Evolutionary conservation across 2,113 vertebrate genomes (phyloP).

Genomic region (Seriola quinqueradiata): DNA sequence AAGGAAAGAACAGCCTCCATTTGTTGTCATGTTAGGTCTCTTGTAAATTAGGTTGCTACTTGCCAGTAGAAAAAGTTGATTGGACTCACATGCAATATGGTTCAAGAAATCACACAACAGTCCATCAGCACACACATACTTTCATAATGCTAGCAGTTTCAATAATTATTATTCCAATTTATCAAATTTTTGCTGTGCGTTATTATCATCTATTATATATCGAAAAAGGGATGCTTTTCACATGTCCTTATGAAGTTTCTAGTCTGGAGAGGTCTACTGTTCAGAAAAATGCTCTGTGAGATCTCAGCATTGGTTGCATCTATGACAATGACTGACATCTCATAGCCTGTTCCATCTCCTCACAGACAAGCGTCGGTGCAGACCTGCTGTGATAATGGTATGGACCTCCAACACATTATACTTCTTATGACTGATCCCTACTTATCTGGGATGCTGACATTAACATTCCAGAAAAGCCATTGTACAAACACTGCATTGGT

Average conservation of each 20-base stretch:
- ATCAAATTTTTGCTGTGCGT: no score
- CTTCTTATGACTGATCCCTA: neutral
- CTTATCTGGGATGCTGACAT: neutral
- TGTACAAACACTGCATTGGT: neutral
- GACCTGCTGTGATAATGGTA: neutral
- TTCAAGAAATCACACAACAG: no score
- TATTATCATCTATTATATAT: no score
- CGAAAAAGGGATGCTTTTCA: neutral
- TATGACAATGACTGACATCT: neutral
- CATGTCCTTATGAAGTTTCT: no score
- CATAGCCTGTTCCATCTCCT: neutral
- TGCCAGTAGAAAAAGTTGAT: no score
- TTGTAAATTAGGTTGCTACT: no score
- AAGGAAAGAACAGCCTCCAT: no score
- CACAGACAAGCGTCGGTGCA: neutral
- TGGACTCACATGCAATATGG: no score
- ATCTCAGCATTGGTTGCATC: neutral
- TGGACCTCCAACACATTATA: neutral
- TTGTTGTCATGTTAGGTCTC: no score
- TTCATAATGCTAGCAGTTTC: neutral
- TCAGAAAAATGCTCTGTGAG: neutral
- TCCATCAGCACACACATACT: no score
- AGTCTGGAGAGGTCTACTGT: neutral
- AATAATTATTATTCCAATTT: neutral
- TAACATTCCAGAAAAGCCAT: conserved; percentile 4